Base-by-base conservation (phyloP, 1,140 invertebrate genomes). In the Aphis craccivora region DNA sequence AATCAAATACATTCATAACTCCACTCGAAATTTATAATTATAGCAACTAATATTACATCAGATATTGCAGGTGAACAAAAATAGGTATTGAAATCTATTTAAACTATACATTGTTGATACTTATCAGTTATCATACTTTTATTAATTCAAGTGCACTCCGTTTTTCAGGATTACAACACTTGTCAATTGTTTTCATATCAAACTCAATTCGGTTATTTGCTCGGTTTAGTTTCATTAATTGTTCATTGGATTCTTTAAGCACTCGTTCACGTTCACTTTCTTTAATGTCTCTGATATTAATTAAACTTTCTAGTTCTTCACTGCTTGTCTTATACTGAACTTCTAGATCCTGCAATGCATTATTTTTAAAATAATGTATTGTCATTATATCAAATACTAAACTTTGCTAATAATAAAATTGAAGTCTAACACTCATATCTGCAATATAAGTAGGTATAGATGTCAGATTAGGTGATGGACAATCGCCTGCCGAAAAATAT, bases 271-370 rank as follows among this genome's bases (percentile, higher is more conserved):
- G 30, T 48, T 92, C 67, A 30, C 60, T 14, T 8, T 48, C 22
- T 37, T 83, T 83, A 4, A 48, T 83, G 30, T 83, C 67, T 18
- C 55, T 76, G 18, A 92, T 25, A 4, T 43, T 25, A 35, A 76
- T 81, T 45, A 81, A 48, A 51, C 6, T 83, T 23, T 48, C 43
- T 35, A 92, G 35, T n/a, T 92, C 90, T 81, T 92, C 67, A 25
- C 25, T 81, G 0, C 0, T 48, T 18, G 25, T 11, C 22, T 92
- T 43, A 14, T 51, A 81, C 23, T 83, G 40, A 14, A 23, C 43
- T 92, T 92, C 67, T 83, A 92, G 23, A 83, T 92, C 76, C 90
- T 92, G n/a, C 18, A 30, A 6, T 76, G 14, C n/a, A 76, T 76
- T 35, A 76, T n/a, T 76, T 76, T 35, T n/a, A 76, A 30, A 30